These are phyloP conservation scores for Callocephalon fimbriatum DNA, from an alignment of 2,113 vertebrate species.

Conservation along the genomic window DNA sequence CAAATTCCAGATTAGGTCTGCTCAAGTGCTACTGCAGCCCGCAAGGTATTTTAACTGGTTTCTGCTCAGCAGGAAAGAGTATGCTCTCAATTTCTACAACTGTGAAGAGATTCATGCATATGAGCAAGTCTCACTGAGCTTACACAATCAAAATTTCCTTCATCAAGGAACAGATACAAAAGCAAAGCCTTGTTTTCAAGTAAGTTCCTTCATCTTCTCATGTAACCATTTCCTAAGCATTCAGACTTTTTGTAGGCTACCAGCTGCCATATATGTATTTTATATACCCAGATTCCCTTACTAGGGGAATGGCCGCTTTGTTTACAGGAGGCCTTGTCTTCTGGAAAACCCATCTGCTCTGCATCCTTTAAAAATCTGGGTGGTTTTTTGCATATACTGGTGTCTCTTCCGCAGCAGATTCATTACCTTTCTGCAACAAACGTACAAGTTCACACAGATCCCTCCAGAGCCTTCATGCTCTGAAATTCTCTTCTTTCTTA, in stretches of 20 bases:
- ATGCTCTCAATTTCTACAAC: neutral
- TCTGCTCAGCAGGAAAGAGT: neutral
- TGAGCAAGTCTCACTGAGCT: neutral
- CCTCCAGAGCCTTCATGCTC: conserved; percentile 56
- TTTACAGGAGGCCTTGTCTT: neutral
- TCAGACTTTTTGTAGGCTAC: neutral
- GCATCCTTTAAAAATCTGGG: neutral
- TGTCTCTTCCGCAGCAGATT: conserved; percentile 24
- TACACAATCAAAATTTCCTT: neutral
- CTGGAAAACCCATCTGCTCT: neutral
- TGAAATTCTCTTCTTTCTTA: conserved; percentile 49
- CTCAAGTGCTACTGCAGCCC: neutral
- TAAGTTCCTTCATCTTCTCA: neutral
- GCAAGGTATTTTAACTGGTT: neutral
- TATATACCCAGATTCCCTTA: neutral
- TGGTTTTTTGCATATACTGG: neutral
- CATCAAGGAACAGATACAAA: neutral
- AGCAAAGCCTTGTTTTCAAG: neutral
- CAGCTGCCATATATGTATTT: neutral
- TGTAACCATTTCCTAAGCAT: neutral
- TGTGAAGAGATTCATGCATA: neutral
- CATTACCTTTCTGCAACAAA: conserved; percentile 57
- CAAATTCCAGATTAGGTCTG: neutral
- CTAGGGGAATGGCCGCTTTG: neutral
- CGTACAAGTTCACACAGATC: conserved; percentile 17